phyloP scores from a whole-genome alignment of 1,140 invertebrate genomes.

The Calephelis virginiensis region DNA sequence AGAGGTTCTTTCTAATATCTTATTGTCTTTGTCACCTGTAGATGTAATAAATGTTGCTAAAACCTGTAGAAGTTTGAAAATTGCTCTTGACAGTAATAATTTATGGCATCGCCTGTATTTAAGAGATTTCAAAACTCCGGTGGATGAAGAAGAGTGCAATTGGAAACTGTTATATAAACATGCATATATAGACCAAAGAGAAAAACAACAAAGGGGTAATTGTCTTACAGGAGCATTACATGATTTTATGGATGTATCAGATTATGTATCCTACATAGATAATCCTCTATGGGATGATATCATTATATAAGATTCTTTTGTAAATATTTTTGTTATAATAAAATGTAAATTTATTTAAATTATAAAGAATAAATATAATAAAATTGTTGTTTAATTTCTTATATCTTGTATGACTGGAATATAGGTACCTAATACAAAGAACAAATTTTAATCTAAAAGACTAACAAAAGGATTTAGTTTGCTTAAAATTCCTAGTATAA shows the following conservation, averaged over 20 bases:
- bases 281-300: slow-evolving; percentile 29
- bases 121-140: slow-evolving; percentile 47
- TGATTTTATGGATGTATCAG: slow-evolving; percentile 27
- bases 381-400: no score
- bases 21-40: slow-evolving; percentile 40
- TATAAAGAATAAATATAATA: no score
- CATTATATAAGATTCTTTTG: slow-evolving; percentile 15
- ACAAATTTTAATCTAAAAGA: no score
- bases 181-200: slow-evolving; percentile 34
- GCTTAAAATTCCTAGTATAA: no score
- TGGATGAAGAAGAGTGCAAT: slow-evolving; percentile 27
- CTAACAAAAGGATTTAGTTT: no score
- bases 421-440: no score
- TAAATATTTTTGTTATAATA: background rate
- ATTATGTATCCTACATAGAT: slow-evolving; percentile 27
- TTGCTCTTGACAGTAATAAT: slow-evolving; percentile 39
- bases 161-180: slow-evolving; percentile 52
- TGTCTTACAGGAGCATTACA: slow-evolving; percentile 16
- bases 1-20: slow-evolving; percentile 54
- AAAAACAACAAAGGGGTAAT: slow-evolving; percentile 29
- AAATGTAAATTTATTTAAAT: no score
- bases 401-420: no score
- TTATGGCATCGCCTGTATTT: slow-evolving; percentile 57
- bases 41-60: slow-evolving; percentile 49
- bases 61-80: slow-evolving; percentile 50